These are phyloP conservation scores for Argopecten irradians DNA, from an alignment of 1,140 invertebrate species.

Conservation along the genomic window DNA sequence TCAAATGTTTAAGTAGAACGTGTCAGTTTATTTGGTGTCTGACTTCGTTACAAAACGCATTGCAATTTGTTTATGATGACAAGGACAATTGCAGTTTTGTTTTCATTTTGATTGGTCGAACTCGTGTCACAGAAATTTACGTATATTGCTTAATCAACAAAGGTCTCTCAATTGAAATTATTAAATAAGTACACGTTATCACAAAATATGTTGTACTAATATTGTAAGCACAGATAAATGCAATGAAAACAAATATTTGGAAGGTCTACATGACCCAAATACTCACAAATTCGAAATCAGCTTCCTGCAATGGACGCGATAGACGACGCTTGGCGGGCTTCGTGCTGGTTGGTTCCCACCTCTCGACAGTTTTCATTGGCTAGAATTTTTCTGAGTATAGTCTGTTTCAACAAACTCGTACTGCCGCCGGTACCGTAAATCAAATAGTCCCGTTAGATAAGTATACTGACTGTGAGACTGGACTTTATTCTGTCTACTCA, in stretches of 20 bases:
- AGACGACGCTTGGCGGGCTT: slow-evolving; percentile 13
- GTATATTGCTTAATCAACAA: no score
- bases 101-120: neutral
- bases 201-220: neutral
- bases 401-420: neutral
- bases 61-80: neutral
- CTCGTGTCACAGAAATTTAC: neutral
- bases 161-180: no score
- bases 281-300: neutral
- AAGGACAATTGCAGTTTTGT: neutral
- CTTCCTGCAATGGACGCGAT: slow-evolving; percentile 14
- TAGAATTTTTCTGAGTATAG: neutral
- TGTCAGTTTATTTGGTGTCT: neutral
- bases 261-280: neutral
- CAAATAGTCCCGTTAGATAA: no score
- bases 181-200: no score
- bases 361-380: neutral
- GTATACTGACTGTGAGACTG: no score
- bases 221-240: neutral
- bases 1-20: neutral
- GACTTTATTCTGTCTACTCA: no score
- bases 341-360: neutral
- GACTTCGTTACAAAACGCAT: neutral
- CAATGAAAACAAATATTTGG: neutral
- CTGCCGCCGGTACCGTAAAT: no score